phyloP scores from a whole-genome alignment of 2,797 vertebrate species.

The Avahi laniger region DNA sequence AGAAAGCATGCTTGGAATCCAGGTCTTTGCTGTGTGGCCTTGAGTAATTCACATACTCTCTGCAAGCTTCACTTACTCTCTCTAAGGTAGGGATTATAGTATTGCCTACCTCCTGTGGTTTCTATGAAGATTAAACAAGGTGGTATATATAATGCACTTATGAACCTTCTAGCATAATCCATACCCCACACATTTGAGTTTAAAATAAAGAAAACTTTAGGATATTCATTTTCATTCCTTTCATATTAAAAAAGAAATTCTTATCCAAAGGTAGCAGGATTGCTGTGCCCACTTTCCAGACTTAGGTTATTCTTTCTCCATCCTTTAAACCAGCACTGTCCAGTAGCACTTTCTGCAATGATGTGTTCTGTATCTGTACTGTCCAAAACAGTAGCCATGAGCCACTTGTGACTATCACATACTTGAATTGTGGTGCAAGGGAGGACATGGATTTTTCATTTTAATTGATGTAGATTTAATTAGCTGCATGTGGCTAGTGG shows the following conservation, averaged over 20 bases:
- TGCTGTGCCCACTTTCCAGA: neutral
- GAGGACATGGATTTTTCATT: neutral
- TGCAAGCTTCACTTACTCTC: neutral
- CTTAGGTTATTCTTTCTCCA: neutral
- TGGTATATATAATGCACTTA: neutral
- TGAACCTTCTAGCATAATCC: neutral
- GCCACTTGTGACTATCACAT: neutral
- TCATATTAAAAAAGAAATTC: neutral
- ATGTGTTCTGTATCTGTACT: rapidly evolving
- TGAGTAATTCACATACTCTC: neutral
- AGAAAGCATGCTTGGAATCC: neutral
- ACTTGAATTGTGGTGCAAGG: neutral
- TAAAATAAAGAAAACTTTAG: neutral
- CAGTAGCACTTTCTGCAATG: rapidly evolving
- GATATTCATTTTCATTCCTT: neutral
- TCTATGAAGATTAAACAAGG: neutral
- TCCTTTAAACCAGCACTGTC: neutral
- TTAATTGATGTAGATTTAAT: neutral
- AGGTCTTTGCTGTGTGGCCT: neutral
- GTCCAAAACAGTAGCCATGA: neutral
- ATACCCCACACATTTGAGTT: neutral
- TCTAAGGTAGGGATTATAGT: no score
- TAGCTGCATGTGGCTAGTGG: neutral
- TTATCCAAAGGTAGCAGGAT: neutral
- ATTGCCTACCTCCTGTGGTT: rapidly evolving